Percentiles rank a stretch among this genome's conserved stretches.
phyloP scores from a whole-genome alignment of 35 echinoderm and acorn worm genomes.

The Lytechinus pictus region DNA sequence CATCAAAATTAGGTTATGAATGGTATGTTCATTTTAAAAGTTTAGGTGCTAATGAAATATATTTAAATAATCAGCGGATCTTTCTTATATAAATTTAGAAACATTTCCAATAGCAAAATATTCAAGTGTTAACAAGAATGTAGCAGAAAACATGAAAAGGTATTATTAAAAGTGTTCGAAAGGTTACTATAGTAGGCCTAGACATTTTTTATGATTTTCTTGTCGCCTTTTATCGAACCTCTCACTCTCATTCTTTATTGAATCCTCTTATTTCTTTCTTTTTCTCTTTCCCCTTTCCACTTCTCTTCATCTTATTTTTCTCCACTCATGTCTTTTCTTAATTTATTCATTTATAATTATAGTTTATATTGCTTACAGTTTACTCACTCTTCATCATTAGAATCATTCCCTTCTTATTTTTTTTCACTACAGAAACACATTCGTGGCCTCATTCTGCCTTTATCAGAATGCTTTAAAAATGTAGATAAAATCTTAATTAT shows the following conservation, averaged over 20 bases:
- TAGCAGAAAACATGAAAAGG: too few relatives aligned
- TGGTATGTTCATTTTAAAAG: too few relatives aligned
- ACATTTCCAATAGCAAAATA: too few relatives aligned
- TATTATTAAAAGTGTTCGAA: too few relatives aligned
- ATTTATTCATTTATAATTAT: background rate
- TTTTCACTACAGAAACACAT: background rate
- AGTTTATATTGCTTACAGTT: background rate
- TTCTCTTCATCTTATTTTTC: background rate
- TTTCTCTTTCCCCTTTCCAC: background rate
- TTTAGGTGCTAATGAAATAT: too few relatives aligned
- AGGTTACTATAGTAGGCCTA: too few relatives aligned
- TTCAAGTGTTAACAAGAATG: too few relatives aligned
- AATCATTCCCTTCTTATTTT: background rate
- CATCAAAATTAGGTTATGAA: too few relatives aligned
- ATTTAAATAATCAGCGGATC: too few relatives aligned
- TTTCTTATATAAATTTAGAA: too few relatives aligned
- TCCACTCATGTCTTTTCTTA: background rate
- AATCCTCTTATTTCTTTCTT: background rate
- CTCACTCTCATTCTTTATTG: background rate
- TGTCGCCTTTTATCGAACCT: background rate
- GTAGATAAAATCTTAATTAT: constrained; percentile 27
- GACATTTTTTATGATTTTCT: background rate
- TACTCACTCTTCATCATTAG: background rate
- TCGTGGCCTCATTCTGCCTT: constrained; percentile 7
- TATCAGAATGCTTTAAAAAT: background rate